Evolutionary conservation across 2,797 vertebrate species (phyloP).

Genomic region (Gallinago solitaria): DNA sequence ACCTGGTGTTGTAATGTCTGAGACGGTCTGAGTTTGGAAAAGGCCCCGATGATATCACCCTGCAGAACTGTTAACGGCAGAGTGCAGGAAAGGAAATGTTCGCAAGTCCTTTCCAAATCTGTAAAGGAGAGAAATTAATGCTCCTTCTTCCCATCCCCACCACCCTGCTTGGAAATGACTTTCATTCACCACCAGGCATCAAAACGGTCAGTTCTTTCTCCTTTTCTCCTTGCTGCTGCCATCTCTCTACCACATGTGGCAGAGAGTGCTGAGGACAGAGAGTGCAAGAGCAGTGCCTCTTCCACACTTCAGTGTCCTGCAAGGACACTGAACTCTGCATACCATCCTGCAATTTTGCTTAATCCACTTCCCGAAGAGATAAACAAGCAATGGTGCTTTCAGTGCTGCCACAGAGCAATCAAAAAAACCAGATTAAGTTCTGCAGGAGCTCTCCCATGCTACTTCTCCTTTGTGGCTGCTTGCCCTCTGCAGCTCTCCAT

Average conservation of each 20-base stretch:
- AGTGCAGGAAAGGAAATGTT: conserved; percentile 61
- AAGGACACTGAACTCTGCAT: background rate
- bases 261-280: background rate
- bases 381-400: background rate
- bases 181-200: background rate
- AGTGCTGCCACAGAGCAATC: background rate
- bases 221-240: background rate
- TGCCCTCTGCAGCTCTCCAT: background rate
- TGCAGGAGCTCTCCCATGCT: background rate
- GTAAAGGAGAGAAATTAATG: conserved; percentile 31
- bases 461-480: background rate
- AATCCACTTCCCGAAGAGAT: background rate
- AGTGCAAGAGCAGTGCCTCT: background rate
- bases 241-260: background rate
- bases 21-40: conserved; percentile 53
- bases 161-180: background rate
- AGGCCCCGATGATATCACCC: conserved; percentile 43
- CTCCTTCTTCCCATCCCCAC: background rate
- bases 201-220: background rate
- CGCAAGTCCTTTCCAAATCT: conserved; percentile 55
- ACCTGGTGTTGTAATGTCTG: conserved; percentile 53
- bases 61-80: conserved; percentile 36
- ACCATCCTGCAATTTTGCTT: background rate
- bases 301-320: background rate
- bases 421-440: background rate